Evolutionary conservation across 2,113 vertebrate genomes (phyloP), one percentile per base, ranked within the genome.

Genomic region (Climacteris rufus): DNA sequence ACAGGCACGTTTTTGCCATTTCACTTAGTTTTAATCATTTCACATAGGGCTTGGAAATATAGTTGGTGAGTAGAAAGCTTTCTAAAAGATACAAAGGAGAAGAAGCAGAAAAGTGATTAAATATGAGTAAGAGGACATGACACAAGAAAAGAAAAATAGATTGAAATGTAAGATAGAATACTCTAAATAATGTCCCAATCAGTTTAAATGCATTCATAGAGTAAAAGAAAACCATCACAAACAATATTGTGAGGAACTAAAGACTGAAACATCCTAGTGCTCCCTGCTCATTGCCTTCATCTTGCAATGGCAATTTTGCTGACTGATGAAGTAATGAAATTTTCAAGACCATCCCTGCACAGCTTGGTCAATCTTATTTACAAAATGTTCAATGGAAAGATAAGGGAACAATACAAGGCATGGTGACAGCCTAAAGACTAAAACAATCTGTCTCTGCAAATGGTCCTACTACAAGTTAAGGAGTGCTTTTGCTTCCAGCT

Each of bases 161-260:
- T 15, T 83, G 53, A 94, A 93, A 75, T 65, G 25, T 66, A 80
- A 59, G 66, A 63, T 13, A 71, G 25, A 72, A 59, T 87, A 74
- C 19, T 56, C 64, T 83, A 82, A 92, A 91, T 70, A 94, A 95
- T 30, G 52, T 68, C 82, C 45, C 31, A 85, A 79, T 71, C 72
- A 87, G 35, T 96, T 95, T 72, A 96, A 94, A 86, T 14, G 28
- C 59, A 89, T 84, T 87, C 33, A 54, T 23, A 39, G 42, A 61
- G 37, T 50, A 61, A 96, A 92, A 93, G 40, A 93, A 95, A 95
- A 82, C 14, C 59, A 87, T 47, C 16, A 63, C 50, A 87, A 91
- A 90, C 61, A n/a, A 71, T 54, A 64, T 50, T 66, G 59, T 77
- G 23, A 72, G 35, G 37, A 72, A 90, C 24, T 64, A 31, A 72